Evolutionary conservation across 2,888 invertebrate species (phyloP).

Genomic region (Metopia argyrocephala): DNA sequence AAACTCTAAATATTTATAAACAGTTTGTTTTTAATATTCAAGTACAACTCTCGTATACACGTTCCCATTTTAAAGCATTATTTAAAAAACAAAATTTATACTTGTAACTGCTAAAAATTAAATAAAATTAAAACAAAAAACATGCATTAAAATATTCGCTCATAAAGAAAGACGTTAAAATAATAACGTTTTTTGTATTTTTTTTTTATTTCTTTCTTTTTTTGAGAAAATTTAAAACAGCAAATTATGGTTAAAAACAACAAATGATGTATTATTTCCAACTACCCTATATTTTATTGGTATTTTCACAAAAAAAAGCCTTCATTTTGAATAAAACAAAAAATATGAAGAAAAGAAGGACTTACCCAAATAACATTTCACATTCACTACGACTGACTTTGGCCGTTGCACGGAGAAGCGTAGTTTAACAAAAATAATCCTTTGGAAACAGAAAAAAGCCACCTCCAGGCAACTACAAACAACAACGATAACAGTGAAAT

Average conservation of each 20-base stretch:
- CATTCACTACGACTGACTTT: neutral
- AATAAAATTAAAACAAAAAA: neutral
- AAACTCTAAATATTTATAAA: no score
- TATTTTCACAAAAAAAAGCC: constrained; percentile 8
- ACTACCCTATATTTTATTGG: constrained; percentile 54
- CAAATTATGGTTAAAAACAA: constrained; percentile 39
- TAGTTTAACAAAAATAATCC: constrained; percentile 39
- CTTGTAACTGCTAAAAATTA: neutral
- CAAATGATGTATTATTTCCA: constrained; percentile 50
- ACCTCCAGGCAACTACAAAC: constrained; percentile 27
- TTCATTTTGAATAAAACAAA: neutral
- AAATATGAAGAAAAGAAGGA: constrained; percentile 29
- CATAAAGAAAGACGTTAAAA: neutral
- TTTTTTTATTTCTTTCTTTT: no score
- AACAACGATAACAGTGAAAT: neutral
- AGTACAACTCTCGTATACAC: no score
- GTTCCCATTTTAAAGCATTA: no score
- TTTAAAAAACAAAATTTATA: neutral
- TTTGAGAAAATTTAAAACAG: constrained; percentile 1
- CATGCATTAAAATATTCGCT: neutral
- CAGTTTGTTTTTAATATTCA: no score
- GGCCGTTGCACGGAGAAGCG: neutral
- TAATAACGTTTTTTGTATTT: neutral
- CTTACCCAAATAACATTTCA: constrained; percentile 43
- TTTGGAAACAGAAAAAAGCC: constrained; percentile 19